phyloP scores from a whole-genome alignment of 2,888 invertebrate species.

The Druceiella hillmani region DNA sequence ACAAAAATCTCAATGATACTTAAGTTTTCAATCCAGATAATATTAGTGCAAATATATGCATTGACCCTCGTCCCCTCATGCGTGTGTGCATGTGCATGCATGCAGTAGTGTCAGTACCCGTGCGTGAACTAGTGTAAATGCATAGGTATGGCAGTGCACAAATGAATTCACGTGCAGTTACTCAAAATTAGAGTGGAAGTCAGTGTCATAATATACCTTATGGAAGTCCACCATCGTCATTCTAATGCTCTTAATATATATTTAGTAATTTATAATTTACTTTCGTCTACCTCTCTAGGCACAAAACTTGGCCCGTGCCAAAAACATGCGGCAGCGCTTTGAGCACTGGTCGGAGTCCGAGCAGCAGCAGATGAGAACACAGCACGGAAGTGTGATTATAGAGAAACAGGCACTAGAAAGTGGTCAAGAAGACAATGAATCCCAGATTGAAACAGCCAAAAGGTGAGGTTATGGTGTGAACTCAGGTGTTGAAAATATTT shows the following conservation, averaged over 20 bases:
- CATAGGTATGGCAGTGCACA: no score
- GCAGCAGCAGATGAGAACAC: slow-evolving; percentile 42
- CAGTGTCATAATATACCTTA: no score
- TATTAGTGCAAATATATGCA: no score
- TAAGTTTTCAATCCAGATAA: no score
- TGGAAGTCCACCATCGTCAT: background rate
- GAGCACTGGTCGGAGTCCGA: slow-evolving; percentile 75
- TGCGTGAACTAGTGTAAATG: background rate
- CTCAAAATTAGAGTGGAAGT: no score
- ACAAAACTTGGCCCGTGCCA: slow-evolving; percentile 74
- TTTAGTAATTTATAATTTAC: background rate
- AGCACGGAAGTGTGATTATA: slow-evolving; percentile 31
- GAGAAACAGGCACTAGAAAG: slow-evolving; percentile 38
- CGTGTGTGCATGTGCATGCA: no score
- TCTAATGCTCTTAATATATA: background rate
- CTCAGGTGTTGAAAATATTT: background rate
- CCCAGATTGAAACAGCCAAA: slow-evolving; percentile 82
- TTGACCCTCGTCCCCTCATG: no score
- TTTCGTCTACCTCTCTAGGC: slow-evolving; percentile 41
- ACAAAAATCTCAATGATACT: no score
- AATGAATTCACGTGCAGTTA: no score
- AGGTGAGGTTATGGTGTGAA: slow-evolving; percentile 40
- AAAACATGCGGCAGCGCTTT: slow-evolving; percentile 79
- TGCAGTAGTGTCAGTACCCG: background rate
- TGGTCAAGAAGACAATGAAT: slow-evolving; percentile 60